Conservation (phyloP, 2,888 invertebrate species). For the Drosophila multiciliata region DNA sequence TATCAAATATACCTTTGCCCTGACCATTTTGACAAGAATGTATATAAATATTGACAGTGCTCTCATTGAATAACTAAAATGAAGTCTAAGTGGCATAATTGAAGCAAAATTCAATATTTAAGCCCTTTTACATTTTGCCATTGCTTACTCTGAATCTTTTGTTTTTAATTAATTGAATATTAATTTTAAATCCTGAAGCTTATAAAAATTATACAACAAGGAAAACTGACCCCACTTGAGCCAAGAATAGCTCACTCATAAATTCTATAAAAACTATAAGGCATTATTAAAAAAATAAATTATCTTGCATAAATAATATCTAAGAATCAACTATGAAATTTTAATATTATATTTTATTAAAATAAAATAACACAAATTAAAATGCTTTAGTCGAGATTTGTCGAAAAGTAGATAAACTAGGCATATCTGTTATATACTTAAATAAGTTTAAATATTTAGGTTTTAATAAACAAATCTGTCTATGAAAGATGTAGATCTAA, state of each 20-base stretch:
- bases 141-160: not conserved
- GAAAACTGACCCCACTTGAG: not conserved
- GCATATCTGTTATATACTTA: not conserved
- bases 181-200: not conserved
- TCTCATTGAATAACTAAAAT: not conserved
- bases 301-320: not conserved
- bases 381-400: not conserved
- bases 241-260: not conserved
- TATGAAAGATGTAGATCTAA: not conserved
- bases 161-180: not conserved
- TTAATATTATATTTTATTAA: not conserved
- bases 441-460: not conserved
- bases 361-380: not conserved
- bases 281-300: not conserved
- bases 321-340: not conserved
- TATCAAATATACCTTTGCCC: not conserved
- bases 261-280: not conserved
- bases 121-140: not conserved
- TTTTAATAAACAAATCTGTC: not conserved
- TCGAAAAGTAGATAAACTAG: not conserved
- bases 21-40: not conserved
- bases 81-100: not conserved
- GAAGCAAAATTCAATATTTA: not conserved
- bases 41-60: not conserved
- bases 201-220: not conserved